These are phyloP conservation scores for Agriopis marginaria DNA, from an alignment of 2,888 invertebrate species.

Conservation along the genomic window DNA sequence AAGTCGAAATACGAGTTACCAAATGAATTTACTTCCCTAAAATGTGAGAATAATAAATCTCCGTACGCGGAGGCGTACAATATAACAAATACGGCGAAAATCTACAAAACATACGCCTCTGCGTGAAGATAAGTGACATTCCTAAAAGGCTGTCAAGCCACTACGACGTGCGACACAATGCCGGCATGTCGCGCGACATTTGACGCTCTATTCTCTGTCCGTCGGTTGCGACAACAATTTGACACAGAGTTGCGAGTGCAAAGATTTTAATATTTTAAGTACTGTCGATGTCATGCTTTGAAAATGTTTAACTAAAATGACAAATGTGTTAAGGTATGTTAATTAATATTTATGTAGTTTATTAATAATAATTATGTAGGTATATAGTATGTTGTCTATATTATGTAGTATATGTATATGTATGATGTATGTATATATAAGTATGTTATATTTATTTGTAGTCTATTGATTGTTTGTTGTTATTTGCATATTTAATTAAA, in stretches of 20 bases:
- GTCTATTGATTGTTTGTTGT: too few relatives aligned
- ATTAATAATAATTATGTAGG: too few relatives aligned
- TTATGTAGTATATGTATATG: too few relatives aligned
- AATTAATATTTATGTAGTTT: too few relatives aligned
- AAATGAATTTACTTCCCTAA: slow-evolving; percentile 2
- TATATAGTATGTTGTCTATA: too few relatives aligned
- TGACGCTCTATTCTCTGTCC: neutral
- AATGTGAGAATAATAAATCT: slow-evolving; percentile 17
- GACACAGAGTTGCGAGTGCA: neutral
- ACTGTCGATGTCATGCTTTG: neutral
- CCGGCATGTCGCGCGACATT: slow-evolving; percentile 2
- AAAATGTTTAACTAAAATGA: slow-evolving; percentile 1
- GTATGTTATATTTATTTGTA: too few relatives aligned
- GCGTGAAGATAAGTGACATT: slow-evolving; percentile 9
- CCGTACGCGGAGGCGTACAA: neutral
- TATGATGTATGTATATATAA: too few relatives aligned
- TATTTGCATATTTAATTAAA: too few relatives aligned
- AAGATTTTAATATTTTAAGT: slow-evolving; percentile 5
- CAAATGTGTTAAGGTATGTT: too few relatives aligned
- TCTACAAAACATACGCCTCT: slow-evolving; percentile 1
- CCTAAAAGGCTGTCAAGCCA: slow-evolving; percentile 15
- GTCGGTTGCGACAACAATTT: slow-evolving; percentile 7
- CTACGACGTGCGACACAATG: neutral
- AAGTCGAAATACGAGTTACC: neutral
- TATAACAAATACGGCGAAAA: slow-evolving; percentile 5